Conservation (phyloP, 2,888 invertebrate genomes). For the Brassicogethes aeneus region DNA sequence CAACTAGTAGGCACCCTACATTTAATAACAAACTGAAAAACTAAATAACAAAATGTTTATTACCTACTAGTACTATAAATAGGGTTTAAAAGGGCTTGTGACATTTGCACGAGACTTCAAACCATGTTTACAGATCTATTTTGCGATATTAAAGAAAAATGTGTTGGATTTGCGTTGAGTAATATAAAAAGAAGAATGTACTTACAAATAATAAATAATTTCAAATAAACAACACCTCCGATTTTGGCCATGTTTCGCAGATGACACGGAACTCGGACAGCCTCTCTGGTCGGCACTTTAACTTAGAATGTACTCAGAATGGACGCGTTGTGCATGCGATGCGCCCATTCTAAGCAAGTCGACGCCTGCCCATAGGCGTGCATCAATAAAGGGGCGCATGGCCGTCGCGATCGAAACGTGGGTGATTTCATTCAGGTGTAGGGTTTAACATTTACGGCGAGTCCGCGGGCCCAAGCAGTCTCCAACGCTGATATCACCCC, state of each 20-base stretch:
- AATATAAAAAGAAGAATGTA: neutral
- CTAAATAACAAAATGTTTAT: too few species aligned
- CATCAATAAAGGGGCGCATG: slow-evolving; percentile 31
- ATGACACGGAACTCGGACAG: slow-evolving; percentile 8
- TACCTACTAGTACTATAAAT: too few species aligned
- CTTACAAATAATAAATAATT: slow-evolving; percentile 9
- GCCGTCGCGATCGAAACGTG: slow-evolving; percentile 22
- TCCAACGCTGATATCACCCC: neutral
- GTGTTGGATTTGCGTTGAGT: too few species aligned
- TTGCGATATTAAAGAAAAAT: too few species aligned
- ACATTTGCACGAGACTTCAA: too few species aligned
- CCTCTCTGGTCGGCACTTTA: slow-evolving; percentile 18
- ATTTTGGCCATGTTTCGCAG: slow-evolving; percentile 21
- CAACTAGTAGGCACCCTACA: too few species aligned
- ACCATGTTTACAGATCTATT: too few species aligned
- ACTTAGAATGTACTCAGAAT: slow-evolving; percentile 22
- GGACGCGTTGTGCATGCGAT: slow-evolving; percentile 9
- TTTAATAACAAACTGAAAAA: too few species aligned
- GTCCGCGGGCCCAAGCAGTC: neutral
- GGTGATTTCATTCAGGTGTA: slow-evolving; percentile 24
- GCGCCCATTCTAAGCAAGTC: slow-evolving; percentile 18
- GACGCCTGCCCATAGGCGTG: slow-evolving; percentile 21
- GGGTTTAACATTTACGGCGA: neutral
- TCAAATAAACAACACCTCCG: slow-evolving; percentile 16
- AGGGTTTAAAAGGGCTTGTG: too few species aligned